Evolutionary conservation across 2,797 vertebrate species (phyloP), one percentile per base, ranked within the genome.

Genomic region (Meda fulgida): DNA sequence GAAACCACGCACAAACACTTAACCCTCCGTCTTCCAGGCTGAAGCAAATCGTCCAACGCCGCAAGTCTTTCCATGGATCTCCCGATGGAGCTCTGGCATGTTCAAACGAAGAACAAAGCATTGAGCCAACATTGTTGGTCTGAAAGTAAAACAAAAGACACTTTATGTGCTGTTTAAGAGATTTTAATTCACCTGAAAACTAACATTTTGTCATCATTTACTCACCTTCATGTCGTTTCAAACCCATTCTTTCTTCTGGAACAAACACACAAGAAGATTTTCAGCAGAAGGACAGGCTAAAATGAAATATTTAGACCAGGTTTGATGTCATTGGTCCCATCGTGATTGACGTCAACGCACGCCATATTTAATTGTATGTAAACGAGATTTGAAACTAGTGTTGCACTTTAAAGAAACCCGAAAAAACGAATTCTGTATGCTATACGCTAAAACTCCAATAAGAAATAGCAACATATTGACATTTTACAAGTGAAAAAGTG

Each of bases 1-100:
- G 70, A 90, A 91, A 89, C 90, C 89, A 87, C 72, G 89, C 87
- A 85, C 29, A 58, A 38, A 66, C 75, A 80, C 63, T 92, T 81
- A 90, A 92, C 89, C 91, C 88, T 89, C 89, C 88, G 88, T 85
- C 82, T 77, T 87, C 84, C 76, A 77, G 85, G 85, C 80, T 69
- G 60, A 67, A 71, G 55, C 19, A 14, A 46, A 65, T 40, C 9
- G 21, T 23, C 3, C 23, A 46, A 48, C 5, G 0, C 13, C 26
- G 60, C 60, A 14, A 63, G 29, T 23, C 72, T 34, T 46, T 21
- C 38, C 5, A 8, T n/a, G 10, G 1, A 21, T 14, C 18, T 72
- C 53, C 38, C 53, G 1, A 21, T 48, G 53, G 80, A 60, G 29
- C 26, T 11, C 67, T 19, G 16, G n/a, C 6, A 3, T 5, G n/a